Evolutionary conservation across 2,113 vertebrate species (phyloP).

Genomic region (Pseudonaja textilis): DNA sequence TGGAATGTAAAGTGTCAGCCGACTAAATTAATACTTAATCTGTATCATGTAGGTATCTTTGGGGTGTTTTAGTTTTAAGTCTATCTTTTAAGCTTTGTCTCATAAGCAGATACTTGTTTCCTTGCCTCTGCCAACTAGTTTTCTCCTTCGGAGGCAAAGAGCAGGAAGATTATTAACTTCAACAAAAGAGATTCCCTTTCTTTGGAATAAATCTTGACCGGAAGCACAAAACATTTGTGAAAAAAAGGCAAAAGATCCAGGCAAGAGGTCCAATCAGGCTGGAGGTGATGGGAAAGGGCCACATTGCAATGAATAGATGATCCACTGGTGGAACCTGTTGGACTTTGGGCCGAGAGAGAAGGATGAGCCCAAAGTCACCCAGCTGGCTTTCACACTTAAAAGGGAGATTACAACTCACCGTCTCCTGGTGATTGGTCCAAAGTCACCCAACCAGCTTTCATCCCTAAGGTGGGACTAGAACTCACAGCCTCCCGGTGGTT

Average conservation of each 20-base stretch:
- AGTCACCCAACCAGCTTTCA: too few species aligned
- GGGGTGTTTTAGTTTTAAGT: not conserved
- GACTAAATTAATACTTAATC: not conserved
- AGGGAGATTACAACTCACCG: too few species aligned
- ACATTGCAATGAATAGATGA: too few species aligned
- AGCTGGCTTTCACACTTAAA: too few species aligned
- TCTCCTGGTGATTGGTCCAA: too few species aligned
- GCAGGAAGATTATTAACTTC: not conserved
- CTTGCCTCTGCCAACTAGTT: not conserved
- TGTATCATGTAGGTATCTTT: not conserved
- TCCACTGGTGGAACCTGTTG: not conserved
- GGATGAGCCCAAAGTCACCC: too few species aligned
- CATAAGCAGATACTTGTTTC: not conserved
- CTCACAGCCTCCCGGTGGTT: too few species aligned
- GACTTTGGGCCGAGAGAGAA: too few species aligned
- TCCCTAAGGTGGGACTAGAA: too few species aligned
- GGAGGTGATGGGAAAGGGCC: not conserved
- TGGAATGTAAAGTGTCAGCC: not conserved
- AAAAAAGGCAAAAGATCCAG: not conserved
- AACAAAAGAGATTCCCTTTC: not conserved
- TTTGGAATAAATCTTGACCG: not conserved
- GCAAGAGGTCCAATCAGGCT: not conserved
- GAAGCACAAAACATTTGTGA: not conserved
- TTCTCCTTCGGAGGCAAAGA: not conserved
- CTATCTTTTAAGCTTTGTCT: not conserved